Base-by-base conservation (phyloP, 2,888 invertebrate genomes). In the Penaeus monodon region DNA sequence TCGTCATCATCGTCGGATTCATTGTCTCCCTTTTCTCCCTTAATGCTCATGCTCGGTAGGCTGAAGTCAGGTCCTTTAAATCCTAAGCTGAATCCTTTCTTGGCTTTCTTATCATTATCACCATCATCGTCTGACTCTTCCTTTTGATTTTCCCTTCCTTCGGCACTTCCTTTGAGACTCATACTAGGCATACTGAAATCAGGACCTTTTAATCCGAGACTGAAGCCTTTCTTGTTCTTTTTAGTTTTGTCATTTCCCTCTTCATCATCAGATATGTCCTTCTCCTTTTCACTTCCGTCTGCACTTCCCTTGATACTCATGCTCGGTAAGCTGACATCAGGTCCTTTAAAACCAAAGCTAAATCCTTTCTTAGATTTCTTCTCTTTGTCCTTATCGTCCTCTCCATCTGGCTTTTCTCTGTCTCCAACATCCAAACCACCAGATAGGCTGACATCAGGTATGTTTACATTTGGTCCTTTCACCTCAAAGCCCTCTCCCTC, bases 41-140 rank as follows among this genome's bases (percentile, higher is more conserved):
- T 77, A 27, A 81, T 33, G 44, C 49, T 66, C 22, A 86, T 44
- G 27, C 73, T 73, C 1, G 74, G 85, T 27, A 73, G 8, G 27
- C 27, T 73, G 27, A 85, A 17, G n/a, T 85, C 79, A 10, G 85
- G 80, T 0, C n/a, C 80, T 29, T 64, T 80, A 49, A 85, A 73
- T 76, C 77, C 84, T 44, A 66, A 65, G 17, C 65, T 78, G 27
- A 77, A 77, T 57, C 57, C 57, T 17, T 57, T 57, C 57, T 57
- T 57, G 27, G 29, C 49, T 70, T 73, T 77, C 77, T 77, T 77
- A 22, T 24, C 33, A 7, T 44, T 77, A 57, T 77, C 77, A 8
- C 49, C 77, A 44, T 77, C 57, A 2, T 77, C 77, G 22, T 77
- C 27, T 2, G 27, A 24, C 10, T 44, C 44, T 22, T 24, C 49